phyloP scores from a whole-genome alignment of 2,113 vertebrate species.

The Mus spicilegus region DNA sequence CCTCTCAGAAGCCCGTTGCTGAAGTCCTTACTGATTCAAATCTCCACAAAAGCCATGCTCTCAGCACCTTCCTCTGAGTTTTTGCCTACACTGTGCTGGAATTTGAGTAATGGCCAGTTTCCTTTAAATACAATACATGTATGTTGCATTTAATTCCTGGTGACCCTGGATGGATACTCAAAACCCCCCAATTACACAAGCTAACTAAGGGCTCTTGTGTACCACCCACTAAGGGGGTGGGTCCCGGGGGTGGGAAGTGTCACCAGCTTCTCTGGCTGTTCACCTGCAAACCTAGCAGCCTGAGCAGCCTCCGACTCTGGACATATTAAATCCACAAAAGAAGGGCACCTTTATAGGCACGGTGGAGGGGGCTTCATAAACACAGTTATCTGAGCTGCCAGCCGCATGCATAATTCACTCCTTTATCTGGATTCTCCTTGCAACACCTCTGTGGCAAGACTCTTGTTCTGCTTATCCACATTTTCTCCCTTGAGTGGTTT shows the following conservation, averaged over 20 bases:
- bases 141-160: not conserved
- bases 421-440: not conserved
- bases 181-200: not conserved
- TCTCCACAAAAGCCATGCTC: not conserved
- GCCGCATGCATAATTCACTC: not conserved
- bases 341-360: not conserved
- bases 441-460: not conserved
- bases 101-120: not conserved
- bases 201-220: not conserved
- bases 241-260: too few species aligned
- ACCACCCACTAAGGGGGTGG: too few species aligned
- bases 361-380: not conserved
- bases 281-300: not conserved
- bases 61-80: too few species aligned
- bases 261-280: not conserved
- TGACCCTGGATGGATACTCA: not conserved
- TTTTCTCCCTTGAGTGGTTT: not conserved
- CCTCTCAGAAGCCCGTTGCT: not conserved
- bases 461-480: not conserved
- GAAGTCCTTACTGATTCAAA: not conserved
- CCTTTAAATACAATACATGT: not conserved
- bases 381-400: not conserved
- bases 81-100: too few species aligned
- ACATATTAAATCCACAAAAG: slow-evolving; percentile 58
- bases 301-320: not conserved